Conservation (phyloP, 2,888 invertebrate species). For the Brenthis daphne region DNA sequence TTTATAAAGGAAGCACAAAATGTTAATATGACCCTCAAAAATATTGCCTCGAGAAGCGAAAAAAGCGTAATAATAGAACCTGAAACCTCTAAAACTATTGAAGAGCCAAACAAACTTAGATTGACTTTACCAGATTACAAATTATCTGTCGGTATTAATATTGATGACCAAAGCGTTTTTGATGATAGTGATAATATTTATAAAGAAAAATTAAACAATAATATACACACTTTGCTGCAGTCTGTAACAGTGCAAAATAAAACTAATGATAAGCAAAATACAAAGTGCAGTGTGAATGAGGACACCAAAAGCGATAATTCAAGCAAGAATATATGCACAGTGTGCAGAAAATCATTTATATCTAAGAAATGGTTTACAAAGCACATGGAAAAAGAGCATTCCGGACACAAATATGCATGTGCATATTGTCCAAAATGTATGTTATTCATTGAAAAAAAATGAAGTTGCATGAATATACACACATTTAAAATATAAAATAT, state of each 20-base stretch:
- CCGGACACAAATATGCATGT: conserved; percentile 57
- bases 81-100: conserved; percentile 41
- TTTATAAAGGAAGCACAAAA: conserved; percentile 73
- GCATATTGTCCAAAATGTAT: conserved; percentile 63
- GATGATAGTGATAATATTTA: conserved; percentile 33
- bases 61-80: conserved; percentile 63
- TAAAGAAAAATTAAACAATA: conserved; percentile 19
- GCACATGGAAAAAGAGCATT: conserved; percentile 66
- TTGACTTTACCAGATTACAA: conserved; percentile 61
- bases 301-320: conserved; percentile 24
- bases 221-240: conserved; percentile 9
- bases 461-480: neutral
- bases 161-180: conserved; percentile 38
- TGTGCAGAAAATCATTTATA: conserved; percentile 60
- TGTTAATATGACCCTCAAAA: conserved; percentile 62
- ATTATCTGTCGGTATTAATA: conserved; percentile 52
- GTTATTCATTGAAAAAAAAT: conserved; percentile 38
- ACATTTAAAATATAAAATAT: too few relatives aligned
- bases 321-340: conserved; percentile 55
- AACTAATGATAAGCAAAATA: neutral
- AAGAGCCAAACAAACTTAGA: conserved; percentile 46
- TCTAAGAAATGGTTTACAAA: conserved; percentile 67
- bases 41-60: conserved; percentile 56
- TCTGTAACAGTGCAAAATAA: conserved; percentile 11
- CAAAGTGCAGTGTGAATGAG: neutral